Evolutionary conservation across 2,797 vertebrate species (phyloP).

Genomic region (Gymnothorax javanicus): DNA sequence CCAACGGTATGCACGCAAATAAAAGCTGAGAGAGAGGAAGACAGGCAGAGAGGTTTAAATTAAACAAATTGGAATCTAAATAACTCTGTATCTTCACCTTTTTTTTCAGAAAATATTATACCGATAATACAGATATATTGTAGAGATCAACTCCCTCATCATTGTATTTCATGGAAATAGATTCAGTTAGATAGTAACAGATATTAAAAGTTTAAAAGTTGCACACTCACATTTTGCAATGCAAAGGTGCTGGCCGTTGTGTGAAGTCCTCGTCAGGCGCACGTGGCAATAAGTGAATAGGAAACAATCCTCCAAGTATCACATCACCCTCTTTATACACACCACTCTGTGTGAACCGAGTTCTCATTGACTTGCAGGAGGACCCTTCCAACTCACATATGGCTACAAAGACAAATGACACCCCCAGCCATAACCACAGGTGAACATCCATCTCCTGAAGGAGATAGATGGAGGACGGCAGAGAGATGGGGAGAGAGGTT

Average conservation of each 20-base stretch:
- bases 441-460: slow-evolving; percentile 48
- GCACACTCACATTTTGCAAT: slow-evolving; percentile 43
- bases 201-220: background rate
- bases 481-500: slow-evolving; percentile 18
- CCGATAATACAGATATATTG: too few relatives aligned
- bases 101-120: too few relatives aligned
- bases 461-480: slow-evolving; percentile 34
- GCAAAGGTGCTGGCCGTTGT: slow-evolving; percentile 15
- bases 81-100: too few relatives aligned
- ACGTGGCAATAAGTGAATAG: slow-evolving; percentile 47
- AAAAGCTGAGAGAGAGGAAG: too few relatives aligned
- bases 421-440: slow-evolving; percentile 42
- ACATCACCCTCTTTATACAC: slow-evolving; percentile 55
- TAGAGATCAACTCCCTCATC: too few relatives aligned
- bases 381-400: slow-evolving; percentile 30
- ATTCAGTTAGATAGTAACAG: too few relatives aligned
- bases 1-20: too few relatives aligned
- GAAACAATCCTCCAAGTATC: slow-evolving; percentile 54
- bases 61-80: too few relatives aligned
- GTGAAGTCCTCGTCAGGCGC: slow-evolving; percentile 45
- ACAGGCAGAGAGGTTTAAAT: too few relatives aligned
- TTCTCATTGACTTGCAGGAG: slow-evolving; percentile 48
- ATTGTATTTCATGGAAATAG: too few relatives aligned
- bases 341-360: slow-evolving; percentile 42
- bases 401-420: slow-evolving; percentile 33